Evolutionary conservation across 2,797 vertebrate species (phyloP), one percentile per base, ranked within the genome.

Genomic region (Ispidina picta): DNA sequence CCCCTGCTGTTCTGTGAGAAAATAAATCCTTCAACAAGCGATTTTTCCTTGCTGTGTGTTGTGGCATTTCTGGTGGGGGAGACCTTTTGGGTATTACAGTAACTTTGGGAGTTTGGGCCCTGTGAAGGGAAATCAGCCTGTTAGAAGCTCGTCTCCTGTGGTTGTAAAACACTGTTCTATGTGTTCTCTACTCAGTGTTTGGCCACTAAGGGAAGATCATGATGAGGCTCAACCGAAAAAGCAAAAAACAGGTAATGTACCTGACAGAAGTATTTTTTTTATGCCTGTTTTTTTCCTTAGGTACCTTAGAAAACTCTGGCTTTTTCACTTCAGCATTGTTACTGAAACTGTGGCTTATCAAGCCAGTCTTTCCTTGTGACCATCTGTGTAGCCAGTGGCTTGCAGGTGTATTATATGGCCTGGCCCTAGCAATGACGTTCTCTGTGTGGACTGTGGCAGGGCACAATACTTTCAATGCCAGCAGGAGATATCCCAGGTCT

Each of bases 161-260:
- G 12, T 28, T 44, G 8, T 8, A 56, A 88, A 80, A 15, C 18
- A 1, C 31, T 55, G 9, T 43, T 82, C 26, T 93, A 7, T 77
- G 13, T 92, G 70, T 68, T 96, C n/a, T 94, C 54, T 94, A 83
- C 90, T 65, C 93, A 98, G 97, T 11, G 4, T 33, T 92, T 14
- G 20, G 16, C 48, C 60, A 17, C 29, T 72, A 91, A 29, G 49
- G 87, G 88, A 93, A 81, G 93, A 96, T 88, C 77, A 93, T 93
- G 96, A 97, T 43, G 39, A 95, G 75, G 22, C 69, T 89, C 92
- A 35, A 86, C 51, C 12, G 4, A 96, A 93, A 95, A 96, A 89
- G 86, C 66, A 2, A 17, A 97, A 60, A 93, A 12, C 90, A 97
- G 97, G 97, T 98, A 97, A 51, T 74, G 64, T 33, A 18, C 68